Evolutionary conservation across 2,888 invertebrate species (phyloP), one percentile per base, ranked within the genome.

Genomic region (Alsophila aescularia): DNA sequence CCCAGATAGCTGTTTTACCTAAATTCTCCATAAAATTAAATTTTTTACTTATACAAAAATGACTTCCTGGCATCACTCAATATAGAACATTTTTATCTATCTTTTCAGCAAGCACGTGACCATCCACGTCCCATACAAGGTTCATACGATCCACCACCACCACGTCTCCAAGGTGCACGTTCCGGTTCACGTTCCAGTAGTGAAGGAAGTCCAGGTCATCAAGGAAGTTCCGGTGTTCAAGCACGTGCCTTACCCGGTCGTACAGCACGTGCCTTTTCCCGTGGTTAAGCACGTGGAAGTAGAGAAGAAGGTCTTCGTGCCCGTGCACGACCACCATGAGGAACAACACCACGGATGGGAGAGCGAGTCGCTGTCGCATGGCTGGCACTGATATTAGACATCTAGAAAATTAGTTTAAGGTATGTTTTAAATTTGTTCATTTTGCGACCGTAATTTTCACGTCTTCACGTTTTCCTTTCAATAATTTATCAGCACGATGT

Each of bases 91-190:
- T 0, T 7, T 16, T 51, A 15, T 47, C 12, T 35, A 5, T 43
- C 50, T 53, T 58, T 70, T 60, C 50, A 74, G 52, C 79, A 90
- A 90, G 61, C 88, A 90, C 70, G 87, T 90, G 3, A 90, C 83
- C 14, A 91, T 91, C 75, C 90, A 91, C 77, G 90, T 91, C 0
- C 90, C 90, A 0, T 90, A 91, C 83, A 90, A 91, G 63, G 71
- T 90, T 31, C 90, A 90, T 70, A 91, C 90, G 0, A 74, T 90
- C 66, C 90, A 91, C 66, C 90, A 91, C 58, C 90, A 91, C 73
- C 90, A 90, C 78, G 90, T 90, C 1, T 79, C 80, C n/a, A 90
- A 90, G 58, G 83, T 90, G 0, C 87, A 81, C 42, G 79, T 84
- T 0, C 88, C 88, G 0, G 83, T 87, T 0, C 89, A 88, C 60